phyloP scores from a whole-genome alignment of 1,140 invertebrate genomes.

The Akabosia matsudoensis region DNA sequence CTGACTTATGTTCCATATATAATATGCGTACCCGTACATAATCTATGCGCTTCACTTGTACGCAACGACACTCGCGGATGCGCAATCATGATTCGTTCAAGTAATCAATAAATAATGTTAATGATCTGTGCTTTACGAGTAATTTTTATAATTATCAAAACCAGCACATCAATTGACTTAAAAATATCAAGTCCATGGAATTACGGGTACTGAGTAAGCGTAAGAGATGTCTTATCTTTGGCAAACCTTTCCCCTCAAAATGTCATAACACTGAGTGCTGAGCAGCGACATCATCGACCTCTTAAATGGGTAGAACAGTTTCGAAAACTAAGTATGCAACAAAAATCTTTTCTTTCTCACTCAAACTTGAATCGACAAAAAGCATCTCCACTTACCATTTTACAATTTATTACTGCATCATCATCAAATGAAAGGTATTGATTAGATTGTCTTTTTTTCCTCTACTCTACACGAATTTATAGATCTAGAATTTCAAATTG shows the following conservation, averaged over 20 bases:
- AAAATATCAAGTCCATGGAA: background rate
- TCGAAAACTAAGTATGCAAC: no score
- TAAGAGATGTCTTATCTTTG: no score
- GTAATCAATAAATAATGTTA: background rate
- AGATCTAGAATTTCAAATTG: constrained; percentile 21
- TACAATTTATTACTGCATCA: constrained; percentile 19
- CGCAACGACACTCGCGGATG: background rate
- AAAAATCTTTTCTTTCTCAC: no score
- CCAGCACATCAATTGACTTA: background rate
- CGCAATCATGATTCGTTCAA: background rate
- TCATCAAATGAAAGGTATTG: constrained; percentile 16
- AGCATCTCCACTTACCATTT: background rate
- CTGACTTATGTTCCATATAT: no score
- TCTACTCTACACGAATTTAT: background rate
- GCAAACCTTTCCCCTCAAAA: no score
- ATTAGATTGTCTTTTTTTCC: constrained; percentile 1
- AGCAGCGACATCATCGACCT: no score
- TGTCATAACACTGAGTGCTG: no score
- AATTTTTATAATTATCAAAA: background rate
- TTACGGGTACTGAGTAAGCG: no score
- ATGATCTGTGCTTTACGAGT: background rate
- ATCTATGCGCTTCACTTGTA: no score
- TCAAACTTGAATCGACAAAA: background rate
- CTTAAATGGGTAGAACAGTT: no score
- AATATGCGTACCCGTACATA: no score